Percentiles rank a stretch among this genome's conserved stretches.
phyloP scores from a whole-genome alignment of 2,888 invertebrate species.

The Acronicta alni region DNA sequence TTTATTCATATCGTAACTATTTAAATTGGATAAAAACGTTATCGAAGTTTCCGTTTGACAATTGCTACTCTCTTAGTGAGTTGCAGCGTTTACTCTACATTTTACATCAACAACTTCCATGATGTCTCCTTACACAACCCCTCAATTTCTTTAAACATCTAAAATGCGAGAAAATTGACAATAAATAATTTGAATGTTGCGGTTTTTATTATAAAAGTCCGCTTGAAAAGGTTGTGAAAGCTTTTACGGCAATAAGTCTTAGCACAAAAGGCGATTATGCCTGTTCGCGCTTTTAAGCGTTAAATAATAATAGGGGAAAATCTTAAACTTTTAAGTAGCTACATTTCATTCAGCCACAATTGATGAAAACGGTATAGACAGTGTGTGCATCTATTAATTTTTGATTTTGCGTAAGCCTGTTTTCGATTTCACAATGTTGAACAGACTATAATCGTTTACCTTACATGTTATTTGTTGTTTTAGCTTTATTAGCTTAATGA shows the following conservation, averaged over 20 bases:
- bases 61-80: no score
- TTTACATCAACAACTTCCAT: no score
- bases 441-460: no score
- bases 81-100: no score
- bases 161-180: constrained; percentile 73
- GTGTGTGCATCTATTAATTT: constrained; percentile 19
- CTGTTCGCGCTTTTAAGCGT: constrained; percentile 72
- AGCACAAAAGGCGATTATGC: constrained; percentile 81
- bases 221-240: constrained; percentile 76
- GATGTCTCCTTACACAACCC: no score
- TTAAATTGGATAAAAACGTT: no score
- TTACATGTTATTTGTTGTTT: no score
- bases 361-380: constrained; percentile 12
- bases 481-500: no score
- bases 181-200: constrained; percentile 81
- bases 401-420: no score
- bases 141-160: constrained; percentile 46
- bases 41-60: no score
- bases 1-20: no score
- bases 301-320: constrained; percentile 65
- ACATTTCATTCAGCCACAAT: constrained; percentile 36
- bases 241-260: constrained; percentile 82
- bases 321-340: constrained; percentile 54
- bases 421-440: no score
- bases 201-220: constrained; percentile 76